phyloP scores from a whole-genome alignment of 2,113 vertebrate species.

The Oncorhynchus kisutch region DNA sequence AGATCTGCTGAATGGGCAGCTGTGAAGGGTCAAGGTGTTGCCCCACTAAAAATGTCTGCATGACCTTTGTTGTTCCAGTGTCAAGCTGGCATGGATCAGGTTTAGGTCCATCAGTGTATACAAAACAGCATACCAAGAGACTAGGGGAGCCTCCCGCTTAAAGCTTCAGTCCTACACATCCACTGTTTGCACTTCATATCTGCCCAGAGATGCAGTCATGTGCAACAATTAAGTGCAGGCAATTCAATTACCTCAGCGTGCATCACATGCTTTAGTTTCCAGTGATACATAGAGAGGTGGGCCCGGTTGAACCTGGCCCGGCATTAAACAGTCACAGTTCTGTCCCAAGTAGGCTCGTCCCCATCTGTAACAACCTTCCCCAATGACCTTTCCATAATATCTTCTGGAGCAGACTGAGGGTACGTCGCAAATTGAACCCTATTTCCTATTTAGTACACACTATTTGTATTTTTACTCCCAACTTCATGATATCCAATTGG shows the following conservation, averaged over 20 bases:
- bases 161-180: neutral
- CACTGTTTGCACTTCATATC: neutral
- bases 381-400: neutral
- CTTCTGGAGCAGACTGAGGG: neutral
- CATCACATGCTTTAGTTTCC: slow-evolving; percentile 15
- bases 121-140: too few relatives aligned
- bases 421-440: too few relatives aligned
- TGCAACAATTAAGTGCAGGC: neutral
- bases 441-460: too few relatives aligned
- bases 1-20: too few relatives aligned
- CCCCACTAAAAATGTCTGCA: too few relatives aligned
- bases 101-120: too few relatives aligned
- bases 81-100: too few relatives aligned
- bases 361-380: neutral
- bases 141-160: neutral
- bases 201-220: neutral
- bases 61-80: neutral
- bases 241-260: slow-evolving; percentile 10
- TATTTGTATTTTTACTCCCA: too few relatives aligned
- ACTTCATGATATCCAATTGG: too few relatives aligned
- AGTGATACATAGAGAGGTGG: neutral
- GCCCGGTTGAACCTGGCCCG: too few relatives aligned
- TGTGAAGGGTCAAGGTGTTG: too few relatives aligned
- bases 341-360: neutral
- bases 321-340: neutral